Evolutionary conservation across 2,113 vertebrate species (phyloP).

Genomic region (Chionodraco myersi): DNA sequence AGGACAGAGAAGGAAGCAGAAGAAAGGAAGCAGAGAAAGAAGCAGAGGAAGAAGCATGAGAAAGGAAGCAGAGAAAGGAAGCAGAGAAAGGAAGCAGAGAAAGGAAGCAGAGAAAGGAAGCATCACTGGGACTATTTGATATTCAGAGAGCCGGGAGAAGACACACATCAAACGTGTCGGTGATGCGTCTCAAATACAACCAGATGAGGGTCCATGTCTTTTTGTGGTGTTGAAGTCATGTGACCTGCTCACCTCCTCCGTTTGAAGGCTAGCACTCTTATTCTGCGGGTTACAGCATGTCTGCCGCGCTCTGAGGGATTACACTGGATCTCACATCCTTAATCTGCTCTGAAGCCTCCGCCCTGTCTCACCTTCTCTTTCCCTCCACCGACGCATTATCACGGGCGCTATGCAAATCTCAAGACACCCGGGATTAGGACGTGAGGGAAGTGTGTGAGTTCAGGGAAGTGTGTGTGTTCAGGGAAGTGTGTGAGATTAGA

Average conservation of each 20-base stretch:
- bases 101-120: no score
- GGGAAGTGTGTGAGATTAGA: conserved; percentile 4
- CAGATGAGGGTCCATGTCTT: background rate
- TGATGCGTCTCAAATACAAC: background rate
- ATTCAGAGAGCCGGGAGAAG: no score
- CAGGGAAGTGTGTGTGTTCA: no score
- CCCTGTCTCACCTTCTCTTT: conserved; percentile 19
- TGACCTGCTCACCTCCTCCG: background rate
- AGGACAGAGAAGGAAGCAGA: no score
- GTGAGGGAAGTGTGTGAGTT: background rate
- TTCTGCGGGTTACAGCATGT: conserved; percentile 22
- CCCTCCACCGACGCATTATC: conserved; percentile 12
- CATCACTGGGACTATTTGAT: no score
- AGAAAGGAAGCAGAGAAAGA: no score
- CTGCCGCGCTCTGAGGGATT: conserved; percentile 5
- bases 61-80: no score
- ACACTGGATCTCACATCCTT: conserved; percentile 34
- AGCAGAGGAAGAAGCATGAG: no score
- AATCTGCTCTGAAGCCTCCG: conserved; percentile 50
- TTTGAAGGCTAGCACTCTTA: conserved; percentile 24
- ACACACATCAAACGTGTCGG: no score
- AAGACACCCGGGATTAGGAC: conserved; percentile 41
- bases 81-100: no score
- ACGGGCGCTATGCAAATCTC: conserved; percentile 55
- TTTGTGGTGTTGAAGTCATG: background rate